phyloP scores from a whole-genome alignment of 2,797 vertebrate species.

The Chromobotia macracanthus region DNA sequence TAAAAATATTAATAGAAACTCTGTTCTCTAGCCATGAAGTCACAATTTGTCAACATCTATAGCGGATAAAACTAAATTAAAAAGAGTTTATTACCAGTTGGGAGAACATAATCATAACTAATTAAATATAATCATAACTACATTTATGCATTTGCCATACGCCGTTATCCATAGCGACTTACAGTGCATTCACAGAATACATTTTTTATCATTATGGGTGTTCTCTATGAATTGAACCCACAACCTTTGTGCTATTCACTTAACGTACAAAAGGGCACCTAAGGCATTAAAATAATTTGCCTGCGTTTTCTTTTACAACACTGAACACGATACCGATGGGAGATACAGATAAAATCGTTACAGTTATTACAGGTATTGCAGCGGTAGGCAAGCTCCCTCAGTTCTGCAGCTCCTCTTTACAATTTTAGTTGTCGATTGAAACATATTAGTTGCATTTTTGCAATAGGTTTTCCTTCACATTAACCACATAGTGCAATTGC shows the following conservation, averaged over 20 bases:
- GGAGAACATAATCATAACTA: not conserved
- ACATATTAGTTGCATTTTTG: not conserved
- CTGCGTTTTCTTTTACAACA: slow-evolving; percentile 28
- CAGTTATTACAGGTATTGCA: slow-evolving; percentile 13
- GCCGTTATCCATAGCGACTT: no score
- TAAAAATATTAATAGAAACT: not conserved
- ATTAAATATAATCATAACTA: not conserved
- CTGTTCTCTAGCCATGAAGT: not conserved
- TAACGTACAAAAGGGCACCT: slow-evolving; percentile 20
- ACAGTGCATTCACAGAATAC: no score
- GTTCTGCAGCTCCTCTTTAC: not conserved
- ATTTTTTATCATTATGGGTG: no score
- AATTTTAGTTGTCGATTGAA: not conserved
- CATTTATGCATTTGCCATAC: no score
- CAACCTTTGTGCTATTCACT: not conserved
- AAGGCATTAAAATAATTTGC: slow-evolving; percentile 20
- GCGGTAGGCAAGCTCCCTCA: not conserved
- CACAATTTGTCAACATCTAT: not conserved
- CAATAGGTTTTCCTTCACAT: not conserved
- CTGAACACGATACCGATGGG: not conserved
- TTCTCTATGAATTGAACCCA: no score
- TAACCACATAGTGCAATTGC: not conserved
- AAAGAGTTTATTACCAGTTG: no score
- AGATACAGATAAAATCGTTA: not conserved
- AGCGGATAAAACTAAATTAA: not conserved